Base-by-base conservation (phyloP, 1,140 invertebrate species). In the Pinna nobilis region DNA sequence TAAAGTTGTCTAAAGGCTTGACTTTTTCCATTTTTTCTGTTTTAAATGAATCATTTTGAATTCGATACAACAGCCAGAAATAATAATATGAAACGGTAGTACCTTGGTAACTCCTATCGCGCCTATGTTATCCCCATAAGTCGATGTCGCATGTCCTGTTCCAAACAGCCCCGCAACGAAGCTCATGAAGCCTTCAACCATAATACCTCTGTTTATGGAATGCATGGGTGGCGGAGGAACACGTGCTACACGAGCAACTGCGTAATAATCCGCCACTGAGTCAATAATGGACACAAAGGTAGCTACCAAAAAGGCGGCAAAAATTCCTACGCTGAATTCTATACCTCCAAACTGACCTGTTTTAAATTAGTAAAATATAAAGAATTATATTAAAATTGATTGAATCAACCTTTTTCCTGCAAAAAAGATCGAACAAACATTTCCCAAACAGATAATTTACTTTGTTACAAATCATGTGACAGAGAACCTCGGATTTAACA, bases 71-170 rank as follows among this genome's bases (percentile, higher is more conserved):
- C n/a, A n/a, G n/a, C n/a, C n/a, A n/a, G n/a, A n/a, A n/a, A n/a
- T n/a, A n/a, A n/a, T n/a, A n/a, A n/a, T n/a, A n/a, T n/a, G n/a
- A n/a, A n/a, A n/a, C n/a, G n/a, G 1, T n/a, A 44, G 60, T 80
- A 90, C 90, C 83, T 89, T 90, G 1, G 91, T 92, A 4, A 91
- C 87, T 53, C 94, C 94, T 74, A 97, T 96, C 6, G 94, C 94
- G 1, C 95, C 95, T 50, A 96, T 94, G 84, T 96, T 96, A 88
- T 95, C 94, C 41, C 86, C 84, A 79, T 95, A 96, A 0, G 94
- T 96, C 73, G 95, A 96, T 9, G 95, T 95, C 4, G 94, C 95
- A 79, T 95, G 95, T 15, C 94, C 79, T 91, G 86, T 93, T 7
- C 95, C 95, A 92, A 93, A 94, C 1, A 95, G 87, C 0, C 95